These are phyloP conservation scores for Mamestra configurata DNA, from an alignment of 1,140 invertebrate genomes.

Conservation along the genomic window DNA sequence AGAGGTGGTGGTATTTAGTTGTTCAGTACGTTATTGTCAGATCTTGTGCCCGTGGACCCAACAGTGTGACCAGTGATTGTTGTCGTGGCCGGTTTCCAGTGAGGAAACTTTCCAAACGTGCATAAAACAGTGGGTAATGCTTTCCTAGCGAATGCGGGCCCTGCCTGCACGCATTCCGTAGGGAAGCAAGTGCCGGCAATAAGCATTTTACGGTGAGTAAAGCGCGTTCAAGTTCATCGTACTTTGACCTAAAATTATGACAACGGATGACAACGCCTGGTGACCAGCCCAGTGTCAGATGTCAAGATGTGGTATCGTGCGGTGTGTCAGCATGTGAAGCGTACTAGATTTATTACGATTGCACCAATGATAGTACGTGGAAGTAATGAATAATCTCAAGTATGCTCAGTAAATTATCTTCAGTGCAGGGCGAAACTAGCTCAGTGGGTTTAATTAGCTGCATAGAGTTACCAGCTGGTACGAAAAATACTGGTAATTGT, in stretches of 20 bases:
- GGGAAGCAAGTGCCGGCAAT: conserved; percentile 86
- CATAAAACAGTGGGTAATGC: conserved; percentile 86
- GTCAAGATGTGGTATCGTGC: conserved; percentile 57
- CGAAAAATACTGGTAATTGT: conserved; percentile 6
- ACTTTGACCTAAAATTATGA: conserved; percentile 83
- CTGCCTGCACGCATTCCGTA: conserved; percentile 84
- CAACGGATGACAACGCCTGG: conserved; percentile 63
- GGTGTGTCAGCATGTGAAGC: conserved; percentile 33
- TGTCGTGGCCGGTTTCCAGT: conserved; percentile 86
- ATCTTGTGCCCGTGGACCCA: conserved; percentile 74
- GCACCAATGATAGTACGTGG: conserved; percentile 9
- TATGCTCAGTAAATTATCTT: conserved; percentile 5
- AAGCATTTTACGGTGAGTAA: conserved; percentile 87
- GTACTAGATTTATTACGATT: conserved; percentile 22
- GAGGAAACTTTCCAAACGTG: conserved; percentile 87
- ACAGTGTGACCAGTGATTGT: conserved; percentile 86
- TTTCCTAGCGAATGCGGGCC: conserved; percentile 85
- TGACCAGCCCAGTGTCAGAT: conserved; percentile 65
- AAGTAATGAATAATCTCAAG: not conserved
- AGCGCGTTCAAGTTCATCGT: conserved; percentile 85
- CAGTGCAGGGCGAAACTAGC: conserved; percentile 5
- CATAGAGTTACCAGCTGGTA: conserved; percentile 13
- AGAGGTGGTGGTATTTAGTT: conserved; percentile 78
- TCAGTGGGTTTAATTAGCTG: conserved; percentile 9
- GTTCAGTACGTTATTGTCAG: conserved; percentile 78